These are phyloP conservation scores for Erebia palarica DNA, from an alignment of 2,888 invertebrate genomes.

Conservation along the genomic window DNA sequence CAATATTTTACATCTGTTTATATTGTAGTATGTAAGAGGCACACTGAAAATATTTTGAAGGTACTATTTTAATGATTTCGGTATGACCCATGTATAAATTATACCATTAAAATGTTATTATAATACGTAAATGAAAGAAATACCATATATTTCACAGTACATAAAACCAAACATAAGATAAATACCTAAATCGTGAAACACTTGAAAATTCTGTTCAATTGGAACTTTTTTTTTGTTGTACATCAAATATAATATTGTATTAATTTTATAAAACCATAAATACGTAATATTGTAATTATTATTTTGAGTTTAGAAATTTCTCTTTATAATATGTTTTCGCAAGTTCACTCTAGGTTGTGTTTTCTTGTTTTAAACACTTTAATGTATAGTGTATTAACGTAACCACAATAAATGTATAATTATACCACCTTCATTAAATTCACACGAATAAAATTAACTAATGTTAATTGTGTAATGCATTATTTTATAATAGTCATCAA, in stretches of 20 bases:
- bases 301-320: slow-evolving; percentile 5
- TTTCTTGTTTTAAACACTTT: slow-evolving; percentile 32
- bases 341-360: slow-evolving; percentile 78
- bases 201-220: not conserved
- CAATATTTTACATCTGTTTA: slow-evolving; percentile 1
- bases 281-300: slow-evolving; percentile 16
- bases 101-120: slow-evolving; percentile 5
- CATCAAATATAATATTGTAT: not conserved
- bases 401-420: not conserved
- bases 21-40: slow-evolving; percentile 6
- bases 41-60: not conserved
- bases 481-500: not conserved
- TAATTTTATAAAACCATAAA: not conserved
- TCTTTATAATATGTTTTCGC: not conserved
- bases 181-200: not conserved
- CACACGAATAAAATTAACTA: not conserved
- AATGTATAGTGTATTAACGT: slow-evolving; percentile 10
- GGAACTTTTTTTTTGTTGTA: not conserved
- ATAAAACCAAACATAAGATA: not conserved
- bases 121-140: not conserved
- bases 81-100: not conserved
- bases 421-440: not conserved
- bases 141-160: not conserved
- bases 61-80: not conserved
- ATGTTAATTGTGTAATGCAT: not conserved